These are phyloP conservation scores for Stylophora pistillata DNA, from an alignment of 64 coral and sea anemone species.

Conservation along the genomic window DNA sequence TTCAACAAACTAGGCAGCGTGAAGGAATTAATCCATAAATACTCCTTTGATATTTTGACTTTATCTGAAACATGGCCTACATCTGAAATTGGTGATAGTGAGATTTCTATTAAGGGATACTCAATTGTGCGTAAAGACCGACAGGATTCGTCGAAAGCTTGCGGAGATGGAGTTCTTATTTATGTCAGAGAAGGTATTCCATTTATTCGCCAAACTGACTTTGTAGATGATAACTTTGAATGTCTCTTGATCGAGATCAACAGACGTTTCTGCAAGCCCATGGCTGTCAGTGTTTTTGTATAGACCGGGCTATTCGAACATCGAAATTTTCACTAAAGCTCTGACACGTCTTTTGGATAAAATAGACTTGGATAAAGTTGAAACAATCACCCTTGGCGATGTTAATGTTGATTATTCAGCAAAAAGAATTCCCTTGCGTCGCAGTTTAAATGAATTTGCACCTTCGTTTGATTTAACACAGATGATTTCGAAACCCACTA, in stretches of 20 bases:
- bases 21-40: conserved; percentile 22
- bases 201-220: conserved; percentile 19
- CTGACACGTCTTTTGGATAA: conserved; percentile 3
- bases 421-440: conserved; percentile 29
- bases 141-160: conserved; percentile 2
- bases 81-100: background rate
- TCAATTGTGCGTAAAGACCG: conserved; percentile 35
- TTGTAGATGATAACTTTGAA: conserved; percentile 31
- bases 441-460: conserved; percentile 25
- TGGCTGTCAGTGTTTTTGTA: conserved; percentile 19
- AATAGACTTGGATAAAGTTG: conserved; percentile 10
- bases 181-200: conserved; percentile 42
- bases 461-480: conserved; percentile 31
- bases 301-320: conserved; percentile 25
- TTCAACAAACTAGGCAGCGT: conserved; percentile 47
- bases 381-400: conserved; percentile 39
- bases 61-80: conserved; percentile 32
- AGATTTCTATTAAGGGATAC: conserved; percentile 4
- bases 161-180: conserved; percentile 30
- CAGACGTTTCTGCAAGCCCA: conserved; percentile 26
- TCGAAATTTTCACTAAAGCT: conserved; percentile 35
- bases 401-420: conserved; percentile 43
- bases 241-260: conserved; percentile 27
- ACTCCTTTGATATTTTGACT: conserved; percentile 31
- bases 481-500: conserved; percentile 56